A percentile compares a stretch with the other conserved stretches of the same genome.
These are phyloP conservation scores for Fukomys damarensis DNA, from an alignment of 2,113 vertebrate genomes.

Conservation along the genomic window DNA sequence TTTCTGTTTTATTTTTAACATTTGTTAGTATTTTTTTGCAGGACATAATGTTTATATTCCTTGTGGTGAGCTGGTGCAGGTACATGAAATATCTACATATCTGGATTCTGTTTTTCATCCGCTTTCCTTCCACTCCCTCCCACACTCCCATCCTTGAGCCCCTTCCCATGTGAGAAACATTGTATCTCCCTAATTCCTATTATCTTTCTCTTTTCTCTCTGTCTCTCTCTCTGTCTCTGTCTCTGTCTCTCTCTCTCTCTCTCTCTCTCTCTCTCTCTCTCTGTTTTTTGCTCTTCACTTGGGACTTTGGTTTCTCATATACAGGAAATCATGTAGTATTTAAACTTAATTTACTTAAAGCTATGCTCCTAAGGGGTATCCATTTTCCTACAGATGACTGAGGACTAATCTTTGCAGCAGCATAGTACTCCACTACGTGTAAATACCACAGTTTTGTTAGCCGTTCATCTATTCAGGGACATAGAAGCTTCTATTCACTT, in stretches of 20 bases:
- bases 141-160: not conserved
- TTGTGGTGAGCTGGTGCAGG: not conserved
- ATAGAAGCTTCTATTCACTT: fast-evolving
- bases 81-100: fast-evolving
- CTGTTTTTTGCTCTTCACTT: not conserved
- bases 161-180: not conserved
- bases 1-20: not conserved
- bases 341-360: not conserved
- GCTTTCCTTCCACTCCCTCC: not conserved
- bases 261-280: too few species aligned
- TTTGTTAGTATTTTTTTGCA: not conserved
- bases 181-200: not conserved
- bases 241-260: too few species aligned
- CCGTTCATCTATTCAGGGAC: not conserved
- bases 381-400: too few species aligned
- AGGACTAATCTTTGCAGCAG: not conserved
- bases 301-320: not conserved
- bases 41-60: not conserved
- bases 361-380: too few species aligned
- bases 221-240: too few species aligned
- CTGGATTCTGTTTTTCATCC: not conserved
- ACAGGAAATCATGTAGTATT: not conserved
- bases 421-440: not conserved
- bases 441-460: not conserved
- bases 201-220: too few species aligned